Evolutionary conservation across 2,888 invertebrate genomes (phyloP), one percentile per base, ranked within the genome.

Genomic region (Cheilosia pagana): DNA sequence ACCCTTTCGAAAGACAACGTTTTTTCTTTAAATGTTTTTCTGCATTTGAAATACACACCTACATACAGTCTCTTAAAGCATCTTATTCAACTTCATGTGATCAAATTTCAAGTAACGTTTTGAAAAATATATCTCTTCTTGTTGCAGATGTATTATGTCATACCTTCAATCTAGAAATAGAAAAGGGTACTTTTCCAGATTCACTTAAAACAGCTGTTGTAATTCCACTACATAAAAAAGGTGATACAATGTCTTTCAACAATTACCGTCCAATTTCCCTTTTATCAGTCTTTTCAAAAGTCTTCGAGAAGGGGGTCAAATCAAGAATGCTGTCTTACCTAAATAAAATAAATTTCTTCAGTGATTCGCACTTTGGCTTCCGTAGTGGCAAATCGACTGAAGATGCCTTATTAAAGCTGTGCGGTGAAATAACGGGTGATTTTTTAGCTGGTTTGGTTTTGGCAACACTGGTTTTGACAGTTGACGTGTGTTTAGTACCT

Each of bases 221-320:
- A 6, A 75, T 75, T 28, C 65, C 65, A 25, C 23, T 65, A 16
- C 53, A 53, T 28, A 77, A 72, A 67, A 79, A 65, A 63, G 72
- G 50, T 16, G 59, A 43, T 16, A 45, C 45, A 12, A 48, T 21
- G 12, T 52, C 16, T 14, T 7, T 48, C 10, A 48, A 25, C 19
- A 59, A 77, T 35, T 70, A 63, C n/a, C 16, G 59, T 12, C 71
- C 59, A 14, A 63, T 72, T 25, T 65, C 52, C 7, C 60, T 60
- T 2, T 14, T 79, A 14, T 63, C 53, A 12, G 28, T 53, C 2
- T 78, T 78, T 50, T 70, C 28, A n/a, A 77, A 77, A 14, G 4
- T 63, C n/a, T 63, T 78, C 62, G 43, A 62, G 31, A 35, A 35
- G 10, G 31, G 10, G 10, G 31, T 35, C 31, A 31, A 31, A 31